Evolutionary conservation across 2,797 vertebrate species (phyloP).

Genomic region (Selene dorsalis): DNA sequence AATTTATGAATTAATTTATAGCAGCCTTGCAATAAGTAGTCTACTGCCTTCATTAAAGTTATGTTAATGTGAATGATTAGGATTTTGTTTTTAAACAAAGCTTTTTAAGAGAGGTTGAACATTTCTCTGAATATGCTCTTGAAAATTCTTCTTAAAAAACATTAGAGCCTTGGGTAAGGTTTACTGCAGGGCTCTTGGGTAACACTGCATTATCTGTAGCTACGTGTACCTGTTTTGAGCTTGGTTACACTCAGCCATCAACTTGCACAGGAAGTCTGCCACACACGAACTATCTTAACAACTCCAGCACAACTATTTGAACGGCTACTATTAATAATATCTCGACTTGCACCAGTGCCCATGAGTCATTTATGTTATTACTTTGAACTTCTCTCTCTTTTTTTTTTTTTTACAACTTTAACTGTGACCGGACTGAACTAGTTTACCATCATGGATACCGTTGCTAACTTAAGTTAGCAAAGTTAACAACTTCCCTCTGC

Average conservation of each 20-base stretch:
- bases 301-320: not conserved
- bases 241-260: no score
- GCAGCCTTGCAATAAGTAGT: not conserved
- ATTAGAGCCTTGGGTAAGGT: not conserved
- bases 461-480: conserved; percentile 42
- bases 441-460: no score
- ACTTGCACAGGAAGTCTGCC: not conserved
- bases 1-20: not conserved
- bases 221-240: not conserved
- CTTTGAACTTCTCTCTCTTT: no score
- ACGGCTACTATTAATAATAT: not conserved
- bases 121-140: no score
- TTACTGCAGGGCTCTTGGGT: not conserved
- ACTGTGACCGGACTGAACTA: not conserved
- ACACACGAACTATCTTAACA: not conserved
- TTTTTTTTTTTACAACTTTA: not conserved
- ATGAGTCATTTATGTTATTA: no score
- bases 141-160: not conserved
- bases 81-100: not conserved
- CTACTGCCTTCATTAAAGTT: no score
- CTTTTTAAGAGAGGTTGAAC: not conserved
- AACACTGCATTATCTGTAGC: not conserved
- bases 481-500: conserved; percentile 15
- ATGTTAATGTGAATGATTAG: not conserved
- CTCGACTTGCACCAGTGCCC: no score